Evolutionary conservation across 1,140 invertebrate genomes (phyloP), one percentile per base, ranked within the genome.

Genomic region (Lordiphosa mommai): DNA sequence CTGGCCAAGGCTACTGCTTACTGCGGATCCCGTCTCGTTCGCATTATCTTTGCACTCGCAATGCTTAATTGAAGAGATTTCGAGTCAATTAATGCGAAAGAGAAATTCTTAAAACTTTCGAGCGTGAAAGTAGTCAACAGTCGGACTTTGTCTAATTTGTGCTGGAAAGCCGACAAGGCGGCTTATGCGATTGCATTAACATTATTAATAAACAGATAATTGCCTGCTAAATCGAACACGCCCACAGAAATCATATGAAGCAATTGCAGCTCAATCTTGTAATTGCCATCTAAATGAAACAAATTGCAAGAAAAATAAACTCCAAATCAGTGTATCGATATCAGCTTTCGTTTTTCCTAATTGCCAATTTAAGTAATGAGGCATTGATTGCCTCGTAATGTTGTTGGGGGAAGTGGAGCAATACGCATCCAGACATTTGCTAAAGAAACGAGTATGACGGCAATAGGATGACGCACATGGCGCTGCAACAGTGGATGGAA

Each of bases 41-140:
- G 23, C 23, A 27, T 27, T 27, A 27, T 27, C 23, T 27, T 58
- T 40, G 65, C 70, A 73, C 64, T 79, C 47, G 56, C 66, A 67
- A 59, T 84, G 50, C 56, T 77, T 84, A 82, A 82, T 82, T 84
- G 68, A 72, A 69, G 52, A 57, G 77, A 82, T 84, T 82, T 82
- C 48, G 70, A 65, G 77, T 84, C 77, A 82, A 77, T 84, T 82
- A 82, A 64, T 69, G 72, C 72, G 72, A 84, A 82, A 82, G 77
- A 82, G 77, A 84, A 82, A 82, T 82, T 82, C 77, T 82, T 61
- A 47, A 63, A 66, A 82, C 74, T 80, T 80, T 80, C 74, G 66
- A 66, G 37, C 61, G 76, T 66, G 71, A 80, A 82, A 82, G 76
- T 82, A 56, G 70, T 49, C 57, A 29, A 12, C 37, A 43, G 12